These are phyloP conservation scores for Ophioninae sp. DNA, from an alignment of 2,888 invertebrate genomes.

Conservation along the genomic window DNA sequence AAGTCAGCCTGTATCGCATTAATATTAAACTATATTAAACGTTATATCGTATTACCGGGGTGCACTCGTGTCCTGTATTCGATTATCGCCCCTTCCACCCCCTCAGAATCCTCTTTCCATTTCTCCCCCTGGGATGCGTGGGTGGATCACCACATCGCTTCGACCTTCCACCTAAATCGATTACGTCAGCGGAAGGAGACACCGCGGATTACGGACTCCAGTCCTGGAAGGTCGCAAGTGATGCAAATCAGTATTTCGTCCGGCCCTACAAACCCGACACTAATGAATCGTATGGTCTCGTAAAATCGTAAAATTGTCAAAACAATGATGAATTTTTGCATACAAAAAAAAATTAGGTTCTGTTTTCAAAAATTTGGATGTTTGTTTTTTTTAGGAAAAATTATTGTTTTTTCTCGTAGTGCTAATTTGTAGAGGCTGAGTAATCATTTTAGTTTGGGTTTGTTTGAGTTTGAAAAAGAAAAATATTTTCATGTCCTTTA, in stretches of 20 bases:
- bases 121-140: neutral
- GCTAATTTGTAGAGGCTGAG: too few relatives aligned
- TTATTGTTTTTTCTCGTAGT: too few relatives aligned
- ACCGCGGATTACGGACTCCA: slow-evolving; percentile 20
- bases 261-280: neutral
- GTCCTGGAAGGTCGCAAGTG: slow-evolving; percentile 12
- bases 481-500: too few relatives aligned
- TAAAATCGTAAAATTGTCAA: neutral
- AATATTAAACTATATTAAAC: slow-evolving; percentile 59
- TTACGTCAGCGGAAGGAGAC: slow-evolving; percentile 38
- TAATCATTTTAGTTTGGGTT: too few relatives aligned
- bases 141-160: slow-evolving; percentile 41
- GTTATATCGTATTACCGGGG: slow-evolving; percentile 55
- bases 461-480: too few relatives aligned
- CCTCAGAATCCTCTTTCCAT: neutral
- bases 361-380: too few relatives aligned
- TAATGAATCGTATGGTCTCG: neutral
- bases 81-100: slow-evolving; percentile 21
- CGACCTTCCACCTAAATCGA: slow-evolving; percentile 51
- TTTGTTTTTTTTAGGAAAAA: too few relatives aligned
- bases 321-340: too few relatives aligned
- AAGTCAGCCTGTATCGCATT: slow-evolving; percentile 48
- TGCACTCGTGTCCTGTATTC: slow-evolving; percentile 56
- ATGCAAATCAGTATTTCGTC: neutral
- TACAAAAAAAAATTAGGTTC: too few relatives aligned